Evolutionary conservation across 2,888 invertebrate genomes (phyloP), one percentile per base, ranked within the genome.

Genomic region (Latrodectus hesperus): DNA sequence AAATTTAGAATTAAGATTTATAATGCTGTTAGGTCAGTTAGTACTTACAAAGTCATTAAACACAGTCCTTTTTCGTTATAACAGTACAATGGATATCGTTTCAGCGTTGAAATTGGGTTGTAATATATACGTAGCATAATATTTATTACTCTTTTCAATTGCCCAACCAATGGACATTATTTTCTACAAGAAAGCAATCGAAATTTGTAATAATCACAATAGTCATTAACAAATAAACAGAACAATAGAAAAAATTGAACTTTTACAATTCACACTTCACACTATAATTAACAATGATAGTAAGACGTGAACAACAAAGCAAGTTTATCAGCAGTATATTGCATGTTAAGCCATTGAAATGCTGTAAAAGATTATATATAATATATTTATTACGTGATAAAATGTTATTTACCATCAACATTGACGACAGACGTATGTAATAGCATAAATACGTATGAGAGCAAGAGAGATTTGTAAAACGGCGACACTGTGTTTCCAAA

Each of bases 381-480:
- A 71, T 80, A 77, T 84, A 80, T 82, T 80, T 82, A 86, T 75
- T 84, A 80, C 71, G 76, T 88, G 88, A 84, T 88, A 88, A 88
- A 88, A 88, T 82, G 88, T 83, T 79, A 84, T 84, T 88, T 88
- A 82, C 84, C 88, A 88, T 83, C 84, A 88, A 88, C 88, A 88
- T 80, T 84, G 67, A 88, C 72, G 88, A 88, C 84, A 84, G 84
- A 88, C 88, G 88, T 88, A 88, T 88, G 88, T 79, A 84, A 84
- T 88, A 88, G 88, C 83, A 88, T 88, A 88, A 88, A 88, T 88
- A 88, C 88, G 88, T 88, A 88, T 88, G 88, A 80, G 73, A 84
- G 76, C 80, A 80, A 88, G 88, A 88, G 84, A 65, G 84, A 75
- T 72, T 82, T 81, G 71, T 70, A 79, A 88, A 83, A 88, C 88